phyloP scores from a whole-genome alignment of 2,113 vertebrate species.

The Phalacrocorax aristotelis region DNA sequence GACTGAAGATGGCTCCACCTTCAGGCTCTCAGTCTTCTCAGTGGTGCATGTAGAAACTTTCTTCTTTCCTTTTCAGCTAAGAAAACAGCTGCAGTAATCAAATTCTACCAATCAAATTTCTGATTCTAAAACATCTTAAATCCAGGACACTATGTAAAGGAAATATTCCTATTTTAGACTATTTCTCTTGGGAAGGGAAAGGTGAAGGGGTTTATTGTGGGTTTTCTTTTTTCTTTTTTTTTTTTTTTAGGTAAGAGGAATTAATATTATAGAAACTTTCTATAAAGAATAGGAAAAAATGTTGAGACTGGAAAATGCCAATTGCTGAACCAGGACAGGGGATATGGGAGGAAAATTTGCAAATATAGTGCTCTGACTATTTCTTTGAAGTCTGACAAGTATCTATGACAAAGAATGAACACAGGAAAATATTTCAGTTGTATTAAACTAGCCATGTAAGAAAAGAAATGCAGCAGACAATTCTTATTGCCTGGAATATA shows the following conservation, averaged over 20 bases:
- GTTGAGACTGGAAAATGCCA: constrained; percentile 12
- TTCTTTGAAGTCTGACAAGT: constrained; percentile 25
- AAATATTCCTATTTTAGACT: background rate
- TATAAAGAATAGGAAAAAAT: constrained; percentile 11
- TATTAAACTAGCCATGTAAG: background rate
- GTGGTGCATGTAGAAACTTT: background rate
- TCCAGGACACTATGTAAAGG: background rate
- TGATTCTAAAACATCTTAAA: background rate
- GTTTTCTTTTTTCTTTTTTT: background rate
- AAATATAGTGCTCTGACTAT: background rate
- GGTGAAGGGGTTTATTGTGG: background rate
- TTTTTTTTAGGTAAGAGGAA: background rate
- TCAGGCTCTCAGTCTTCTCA: background rate
- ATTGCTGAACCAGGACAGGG: background rate
- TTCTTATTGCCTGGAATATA: constrained; percentile 12
- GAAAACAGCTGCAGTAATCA: background rate
- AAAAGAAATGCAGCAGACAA: constrained; percentile 34
- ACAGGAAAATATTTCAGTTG: background rate
- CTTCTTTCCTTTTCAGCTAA: constrained; percentile 1
- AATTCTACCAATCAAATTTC: background rate
- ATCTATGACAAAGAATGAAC: background rate
- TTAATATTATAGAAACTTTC: background rate
- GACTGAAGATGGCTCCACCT: background rate
- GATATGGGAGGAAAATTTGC: background rate
- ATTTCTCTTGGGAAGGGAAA: constrained; percentile 15